phyloP scores from a whole-genome alignment of 2,113 vertebrate genomes.

The Panthera tigris region DNA sequence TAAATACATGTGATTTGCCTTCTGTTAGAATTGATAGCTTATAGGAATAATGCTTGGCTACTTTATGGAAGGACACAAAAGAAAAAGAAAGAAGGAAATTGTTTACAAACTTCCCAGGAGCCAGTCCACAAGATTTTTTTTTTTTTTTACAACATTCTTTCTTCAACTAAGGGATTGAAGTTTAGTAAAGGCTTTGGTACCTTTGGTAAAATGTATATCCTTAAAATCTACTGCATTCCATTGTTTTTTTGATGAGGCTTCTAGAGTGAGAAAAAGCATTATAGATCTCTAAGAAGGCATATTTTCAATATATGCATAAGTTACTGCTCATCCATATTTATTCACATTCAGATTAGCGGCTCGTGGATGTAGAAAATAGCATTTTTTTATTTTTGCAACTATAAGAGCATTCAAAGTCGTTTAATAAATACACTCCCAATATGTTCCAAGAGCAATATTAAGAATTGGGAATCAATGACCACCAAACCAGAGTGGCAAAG shows the following conservation, averaged over 20 bases:
- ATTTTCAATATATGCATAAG: not conserved
- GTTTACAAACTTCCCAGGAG: slow-evolving; percentile 15
- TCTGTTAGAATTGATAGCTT: not conserved
- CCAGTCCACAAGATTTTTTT: slow-evolving; percentile 4
- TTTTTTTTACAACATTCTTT: not conserved
- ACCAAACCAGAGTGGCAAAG: not conserved
- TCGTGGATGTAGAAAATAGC: not conserved
- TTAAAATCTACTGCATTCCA: not conserved
- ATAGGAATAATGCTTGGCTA: not conserved
- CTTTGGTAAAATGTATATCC: not conserved
- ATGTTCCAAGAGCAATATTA: not conserved
- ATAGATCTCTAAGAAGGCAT: not conserved
- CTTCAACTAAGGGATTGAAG: not conserved
- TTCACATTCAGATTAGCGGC: not conserved
- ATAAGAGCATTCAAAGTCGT: not conserved
- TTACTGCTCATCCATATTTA: not conserved
- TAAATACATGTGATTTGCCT: not conserved
- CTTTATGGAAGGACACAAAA: not conserved
- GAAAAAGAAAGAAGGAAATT: slow-evolving; percentile 28
- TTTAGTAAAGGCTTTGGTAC: slow-evolving; percentile 1
- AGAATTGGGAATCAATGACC: not conserved
- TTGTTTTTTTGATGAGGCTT: not conserved
- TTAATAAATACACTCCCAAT: not conserved
- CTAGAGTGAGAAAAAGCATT: not conserved
- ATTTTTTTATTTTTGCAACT: not conserved